These are phyloP conservation scores for Limnephilus marmoratus DNA, from an alignment of 2,888 invertebrate genomes.

Conservation along the genomic window DNA sequence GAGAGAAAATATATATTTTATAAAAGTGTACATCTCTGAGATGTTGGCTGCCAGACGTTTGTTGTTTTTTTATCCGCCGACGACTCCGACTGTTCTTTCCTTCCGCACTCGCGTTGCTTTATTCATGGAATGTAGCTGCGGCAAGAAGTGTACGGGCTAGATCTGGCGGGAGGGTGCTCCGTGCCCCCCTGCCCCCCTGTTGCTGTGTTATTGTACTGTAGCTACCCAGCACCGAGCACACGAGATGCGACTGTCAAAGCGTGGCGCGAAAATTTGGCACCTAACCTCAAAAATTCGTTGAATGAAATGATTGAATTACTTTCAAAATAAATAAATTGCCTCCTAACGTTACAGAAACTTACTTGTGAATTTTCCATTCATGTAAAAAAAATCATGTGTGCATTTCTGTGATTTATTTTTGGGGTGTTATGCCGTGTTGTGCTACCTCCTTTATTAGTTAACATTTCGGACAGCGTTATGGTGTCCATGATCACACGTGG, in stretches of 20 bases:
- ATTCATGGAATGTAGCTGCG: not conserved
- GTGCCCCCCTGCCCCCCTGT: not conserved
- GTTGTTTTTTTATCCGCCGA: not conserved
- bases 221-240: not conserved
- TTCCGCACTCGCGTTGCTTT: not conserved
- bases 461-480: no score
- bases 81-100: not conserved
- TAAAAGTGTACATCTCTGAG: not conserved
- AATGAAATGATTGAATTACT: no score
- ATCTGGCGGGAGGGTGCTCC: not conserved
- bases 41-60: not conserved
- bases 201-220: not conserved
- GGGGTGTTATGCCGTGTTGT: no score
- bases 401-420: no score
- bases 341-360: no score
- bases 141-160: not conserved
- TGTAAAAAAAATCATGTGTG: no score
- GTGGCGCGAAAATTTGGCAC: not conserved
- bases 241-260: not conserved
- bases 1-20: not conserved
- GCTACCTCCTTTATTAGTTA: no score
- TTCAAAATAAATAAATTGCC: no score
- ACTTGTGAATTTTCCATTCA: no score
- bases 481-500: no score
- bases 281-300: no score